Evolutionary conservation across 2,888 invertebrate species (phyloP).

Genomic region (Ormyrus labotus): DNA sequence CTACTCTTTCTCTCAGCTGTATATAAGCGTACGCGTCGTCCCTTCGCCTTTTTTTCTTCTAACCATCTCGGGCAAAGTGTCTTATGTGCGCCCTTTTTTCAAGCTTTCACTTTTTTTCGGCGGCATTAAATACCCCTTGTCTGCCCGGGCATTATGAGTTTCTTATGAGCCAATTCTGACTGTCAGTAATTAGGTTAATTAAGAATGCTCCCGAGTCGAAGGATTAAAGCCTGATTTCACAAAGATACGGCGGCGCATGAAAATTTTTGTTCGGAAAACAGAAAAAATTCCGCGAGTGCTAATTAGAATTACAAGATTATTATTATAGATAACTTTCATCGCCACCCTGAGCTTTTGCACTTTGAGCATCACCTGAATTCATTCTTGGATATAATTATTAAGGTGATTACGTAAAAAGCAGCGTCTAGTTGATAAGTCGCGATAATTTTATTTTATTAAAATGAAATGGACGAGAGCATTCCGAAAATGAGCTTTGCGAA

Average conservation of each 20-base stretch:
- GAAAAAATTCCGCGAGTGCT: too few relatives aligned
- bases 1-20: slow-evolving; percentile 45
- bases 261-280: neutral
- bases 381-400: too few relatives aligned
- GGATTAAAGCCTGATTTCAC: neutral
- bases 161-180: slow-evolving; percentile 35
- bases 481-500: too few relatives aligned
- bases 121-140: slow-evolving; percentile 8
- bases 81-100: neutral
- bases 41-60: neutral
- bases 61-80: neutral
- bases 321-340: too few relatives aligned
- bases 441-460: too few relatives aligned
- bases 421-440: too few relatives aligned
- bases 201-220: slow-evolving; percentile 9
- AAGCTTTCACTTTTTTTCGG: neutral
- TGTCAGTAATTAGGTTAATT: slow-evolving; percentile 45
- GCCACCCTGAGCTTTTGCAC: too few relatives aligned
- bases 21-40: neutral
- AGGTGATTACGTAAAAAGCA: too few relatives aligned
- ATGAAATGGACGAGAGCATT: too few relatives aligned
- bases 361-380: too few relatives aligned
- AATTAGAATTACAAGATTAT: too few relatives aligned
- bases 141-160: slow-evolving; percentile 39
- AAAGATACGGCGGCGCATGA: neutral